Evolutionary conservation across 2,888 invertebrate genomes (phyloP), one percentile per base, ranked within the genome.

Genomic region (Blomia tropicalis): DNA sequence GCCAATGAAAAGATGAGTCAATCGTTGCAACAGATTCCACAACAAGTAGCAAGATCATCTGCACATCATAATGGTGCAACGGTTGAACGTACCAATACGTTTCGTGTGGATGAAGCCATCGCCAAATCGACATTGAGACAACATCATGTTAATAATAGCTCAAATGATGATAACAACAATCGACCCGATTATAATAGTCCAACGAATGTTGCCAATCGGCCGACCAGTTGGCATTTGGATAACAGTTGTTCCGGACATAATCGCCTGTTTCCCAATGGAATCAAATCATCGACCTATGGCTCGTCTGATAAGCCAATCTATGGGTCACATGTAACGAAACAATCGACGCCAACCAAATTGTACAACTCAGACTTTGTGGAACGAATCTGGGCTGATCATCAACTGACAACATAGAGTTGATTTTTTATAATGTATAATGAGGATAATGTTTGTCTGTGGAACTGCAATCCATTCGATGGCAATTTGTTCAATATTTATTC

Each of bases 141-240:
- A 51, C 23, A 43, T 30, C n/a, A 14, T 17, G 14, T 47, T 17
- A 11, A 2, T 22, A n/a, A n/a, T n/a, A n/a, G n/a, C n/a, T n/a
- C n/a, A n/a, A n/a, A n/a, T n/a, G n/a, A n/a, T n/a, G 29, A 4
- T 23, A 25, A 59, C 23, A 43, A 59, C 7, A 43, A 43, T 27
- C 17, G 19, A n/a, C 27, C n/a, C 17, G 3, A 17, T n/a, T 17
- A 41, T 25, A 7, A 59, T 31, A 56, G 32, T 29, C 29, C 31
- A 17, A 27, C 31, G 56, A 64, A 43, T 60, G 63, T 2, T 62
- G 63, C 31, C 4, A 63, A 61, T 23, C 59, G 66, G 11, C 67
- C 67, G 4, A 63, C 64, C 30, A 67, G 66, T 56, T 67, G 66
- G 67, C 67, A 67, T 51, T 47, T 67, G 14, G 67, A 66, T 17